phyloP scores from a whole-genome alignment of 2,888 invertebrate species.

The Liopterus haemorrhoidalis region DNA sequence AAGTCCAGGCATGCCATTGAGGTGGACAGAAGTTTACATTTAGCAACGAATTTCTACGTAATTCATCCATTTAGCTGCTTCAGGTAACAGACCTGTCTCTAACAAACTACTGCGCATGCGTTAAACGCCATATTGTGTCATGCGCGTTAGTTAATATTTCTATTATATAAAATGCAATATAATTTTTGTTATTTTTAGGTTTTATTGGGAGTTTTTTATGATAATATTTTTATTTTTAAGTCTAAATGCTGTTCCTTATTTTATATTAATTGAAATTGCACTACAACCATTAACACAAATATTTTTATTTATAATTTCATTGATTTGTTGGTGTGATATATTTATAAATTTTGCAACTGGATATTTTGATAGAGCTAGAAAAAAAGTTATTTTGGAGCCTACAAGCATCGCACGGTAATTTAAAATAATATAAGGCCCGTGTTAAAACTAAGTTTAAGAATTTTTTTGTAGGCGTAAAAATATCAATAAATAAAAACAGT shows the following conservation, averaged over 20 bases:
- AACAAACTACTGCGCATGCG: too few relatives aligned
- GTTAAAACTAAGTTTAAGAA: background rate
- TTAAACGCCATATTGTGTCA: background rate
- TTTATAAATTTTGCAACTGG: conserved; percentile 13
- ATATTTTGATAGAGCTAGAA: conserved; percentile 14
- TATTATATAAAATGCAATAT: background rate
- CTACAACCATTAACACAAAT: background rate
- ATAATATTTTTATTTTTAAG: conserved; percentile 6
- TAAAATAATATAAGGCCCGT: background rate
- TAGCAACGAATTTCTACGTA: conserved; percentile 13
- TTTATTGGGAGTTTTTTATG: conserved; percentile 17
- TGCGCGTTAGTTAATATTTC: background rate
- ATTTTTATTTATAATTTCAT: background rate
- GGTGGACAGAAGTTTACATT: conserved; percentile 10
- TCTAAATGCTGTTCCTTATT: background rate
- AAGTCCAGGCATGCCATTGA: conserved; percentile 12
- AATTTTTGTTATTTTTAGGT: conserved; percentile 7
- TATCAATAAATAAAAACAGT: background rate
- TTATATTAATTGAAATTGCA: conserved; percentile 2
- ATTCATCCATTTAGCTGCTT: conserved; percentile 17
- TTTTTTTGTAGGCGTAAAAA: background rate
- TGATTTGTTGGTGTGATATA: conserved; percentile 4
- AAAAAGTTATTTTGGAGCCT: conserved; percentile 9
- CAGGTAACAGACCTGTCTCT: too few relatives aligned
- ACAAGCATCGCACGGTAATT: conserved; percentile 4